phyloP scores from a whole-genome alignment of 2,113 vertebrate species.

The Anhinga rufa region DNA sequence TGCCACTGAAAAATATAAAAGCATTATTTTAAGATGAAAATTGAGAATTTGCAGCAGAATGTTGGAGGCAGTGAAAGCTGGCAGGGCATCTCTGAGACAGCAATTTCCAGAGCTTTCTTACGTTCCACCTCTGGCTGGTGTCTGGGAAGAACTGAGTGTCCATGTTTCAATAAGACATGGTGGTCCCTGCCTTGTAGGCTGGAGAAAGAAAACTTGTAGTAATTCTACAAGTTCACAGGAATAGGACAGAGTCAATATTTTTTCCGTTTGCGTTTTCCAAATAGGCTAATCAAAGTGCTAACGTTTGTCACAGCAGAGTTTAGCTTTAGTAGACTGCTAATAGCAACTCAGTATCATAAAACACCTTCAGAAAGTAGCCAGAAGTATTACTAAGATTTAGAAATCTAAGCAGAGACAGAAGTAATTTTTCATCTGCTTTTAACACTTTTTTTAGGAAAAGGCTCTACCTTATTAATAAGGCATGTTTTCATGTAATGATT shows the following conservation, averaged over 20 bases:
- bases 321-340: not conserved
- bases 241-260: not conserved
- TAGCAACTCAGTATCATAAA: not conserved
- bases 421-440: not conserved
- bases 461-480: not conserved
- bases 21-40: conserved; percentile 28
- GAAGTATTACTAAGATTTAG: not conserved
- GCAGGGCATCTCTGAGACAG: not conserved
- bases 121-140: not conserved
- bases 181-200: not conserved
- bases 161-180: not conserved
- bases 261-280: not conserved
- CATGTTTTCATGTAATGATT: not conserved
- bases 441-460: not conserved
- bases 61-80: not conserved
- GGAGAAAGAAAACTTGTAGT: not conserved
- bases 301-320: not conserved
- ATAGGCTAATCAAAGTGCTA: not conserved
- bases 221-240: not conserved
- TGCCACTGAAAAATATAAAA: conserved; percentile 27
- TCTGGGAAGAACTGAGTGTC: not conserved
- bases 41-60: conserved; percentile 38
- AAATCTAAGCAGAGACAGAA: not conserved
- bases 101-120: not conserved
- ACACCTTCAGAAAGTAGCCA: not conserved